These are phyloP conservation scores for Cephus sareptanus DNA, from an alignment of 2,888 invertebrate species.

Conservation along the genomic window DNA sequence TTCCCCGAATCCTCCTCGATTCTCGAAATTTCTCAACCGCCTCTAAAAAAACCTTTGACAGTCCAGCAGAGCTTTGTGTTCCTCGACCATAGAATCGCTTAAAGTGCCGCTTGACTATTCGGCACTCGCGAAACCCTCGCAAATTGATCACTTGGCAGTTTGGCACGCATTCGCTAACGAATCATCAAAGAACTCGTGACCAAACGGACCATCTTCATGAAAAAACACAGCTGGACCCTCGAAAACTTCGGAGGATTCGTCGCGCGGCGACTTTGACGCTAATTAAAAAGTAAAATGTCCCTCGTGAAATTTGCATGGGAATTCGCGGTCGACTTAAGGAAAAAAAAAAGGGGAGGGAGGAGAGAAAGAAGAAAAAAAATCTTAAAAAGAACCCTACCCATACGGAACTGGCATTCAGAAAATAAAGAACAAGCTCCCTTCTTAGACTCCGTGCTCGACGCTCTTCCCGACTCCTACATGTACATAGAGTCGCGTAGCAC, in stretches of 20 bases:
- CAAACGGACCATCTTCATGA: background rate
- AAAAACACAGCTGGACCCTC: background rate
- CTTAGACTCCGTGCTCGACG: background rate
- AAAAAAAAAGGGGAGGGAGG: background rate
- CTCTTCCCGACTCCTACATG: background rate
- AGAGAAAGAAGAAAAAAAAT: background rate
- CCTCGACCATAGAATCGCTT: background rate
- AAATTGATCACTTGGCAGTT: background rate
- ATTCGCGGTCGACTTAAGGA: background rate
- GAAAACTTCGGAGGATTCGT: background rate
- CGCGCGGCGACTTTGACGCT: background rate
- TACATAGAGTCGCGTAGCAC: background rate
- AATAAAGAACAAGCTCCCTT: background rate
- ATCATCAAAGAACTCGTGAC: background rate
- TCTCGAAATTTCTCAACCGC: background rate
- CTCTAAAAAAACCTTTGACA: background rate
- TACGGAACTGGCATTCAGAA: background rate
- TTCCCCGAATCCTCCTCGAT: background rate
- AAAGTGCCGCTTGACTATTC: background rate
- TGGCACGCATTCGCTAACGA: background rate
- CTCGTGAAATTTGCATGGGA: conserved; percentile 3
- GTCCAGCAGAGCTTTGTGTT: background rate
- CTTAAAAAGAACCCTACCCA: background rate
- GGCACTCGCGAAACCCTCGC: background rate
- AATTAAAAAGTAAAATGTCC: conserved; percentile 2